Evolutionary conservation across 2,888 invertebrate genomes (phyloP), one percentile per base, ranked within the genome.

Genomic region (Leistus spinibarbis): DNA sequence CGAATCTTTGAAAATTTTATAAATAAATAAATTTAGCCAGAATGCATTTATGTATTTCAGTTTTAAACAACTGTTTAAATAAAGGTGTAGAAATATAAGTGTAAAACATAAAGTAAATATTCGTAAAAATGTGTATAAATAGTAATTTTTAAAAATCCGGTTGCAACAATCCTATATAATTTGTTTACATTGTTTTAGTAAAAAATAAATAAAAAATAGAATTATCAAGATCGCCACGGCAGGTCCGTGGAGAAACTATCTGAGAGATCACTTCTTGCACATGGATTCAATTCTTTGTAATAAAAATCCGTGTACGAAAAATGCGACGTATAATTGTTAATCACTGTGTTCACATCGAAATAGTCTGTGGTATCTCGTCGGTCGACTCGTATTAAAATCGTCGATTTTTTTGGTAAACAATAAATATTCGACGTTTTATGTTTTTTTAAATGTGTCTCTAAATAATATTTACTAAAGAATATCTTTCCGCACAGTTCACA

Each of bases 401-500:
- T n/a, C 54, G 67, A 66, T 67, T 73, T 73, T 16, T 53, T 73
- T 9, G 20, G 56, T 13, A 16, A n/a, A 60, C 27, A 67, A n/a
- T 62, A 62, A 22, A 7, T 40, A 13, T 10, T 40, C 40, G 10
- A 40, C 40, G n/a, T n/a, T 67, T 7, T 10, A 4, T 67, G 65
- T 27, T 67, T n/a, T 67, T 67, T 73, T 53, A 69, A 56, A 69
- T 75, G 75, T 54, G 68, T 20, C 13, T 68, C 68, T 9, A 75
- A n/a, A 27, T 54, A 68, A 16, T 23, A 68, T 16, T 75, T 75
- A 64, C 64, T 64, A n/a, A 75, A 54, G 64, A 75, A 75, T 22
- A 64, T 5, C 54, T 69, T 75, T n/a, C 75, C 63, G 22, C 75
- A 75, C 60, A 69, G 24, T 16, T 75, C 63, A 19, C 75, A 75